phyloP scores from a whole-genome alignment of 2,797 vertebrate genomes.

The Gymnothorax reevesii region DNA sequence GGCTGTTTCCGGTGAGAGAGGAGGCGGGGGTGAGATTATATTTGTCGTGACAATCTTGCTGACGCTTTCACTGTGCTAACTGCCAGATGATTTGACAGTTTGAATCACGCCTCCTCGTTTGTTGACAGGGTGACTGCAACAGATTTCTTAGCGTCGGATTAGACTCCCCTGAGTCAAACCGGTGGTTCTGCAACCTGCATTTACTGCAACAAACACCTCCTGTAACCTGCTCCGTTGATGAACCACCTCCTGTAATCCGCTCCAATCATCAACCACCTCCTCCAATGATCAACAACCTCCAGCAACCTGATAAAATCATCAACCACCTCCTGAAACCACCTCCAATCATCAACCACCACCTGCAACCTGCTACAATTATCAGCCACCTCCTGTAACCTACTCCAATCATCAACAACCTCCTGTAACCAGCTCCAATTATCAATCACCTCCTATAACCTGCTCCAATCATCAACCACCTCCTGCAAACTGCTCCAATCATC shows the following conservation, averaged over 20 bases:
- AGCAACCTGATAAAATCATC: not conserved
- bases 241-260: not conserved
- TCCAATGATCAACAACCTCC: not conserved
- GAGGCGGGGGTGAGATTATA: conserved; percentile 25
- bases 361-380: not conserved
- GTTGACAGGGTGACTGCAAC: conserved; percentile 40
- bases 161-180: not conserved
- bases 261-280: not conserved
- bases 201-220: not conserved
- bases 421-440: too few species aligned
- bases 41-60: conserved; percentile 1
- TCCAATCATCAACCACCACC: not conserved
- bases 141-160: conserved; percentile 18
- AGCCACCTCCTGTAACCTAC: too few species aligned
- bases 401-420: too few species aligned
- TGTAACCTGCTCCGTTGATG: not conserved
- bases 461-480: too few species aligned
- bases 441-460: too few species aligned
- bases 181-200: not conserved
- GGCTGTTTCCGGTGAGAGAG: not conserved
- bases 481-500: too few species aligned
- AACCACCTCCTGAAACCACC: not conserved
- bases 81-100: conserved; percentile 47
- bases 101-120: conserved; percentile 51
- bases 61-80: conserved; percentile 34